phyloP scores from a whole-genome alignment of 2,797 vertebrate species.

The Enteromius paludinosus region DNA sequence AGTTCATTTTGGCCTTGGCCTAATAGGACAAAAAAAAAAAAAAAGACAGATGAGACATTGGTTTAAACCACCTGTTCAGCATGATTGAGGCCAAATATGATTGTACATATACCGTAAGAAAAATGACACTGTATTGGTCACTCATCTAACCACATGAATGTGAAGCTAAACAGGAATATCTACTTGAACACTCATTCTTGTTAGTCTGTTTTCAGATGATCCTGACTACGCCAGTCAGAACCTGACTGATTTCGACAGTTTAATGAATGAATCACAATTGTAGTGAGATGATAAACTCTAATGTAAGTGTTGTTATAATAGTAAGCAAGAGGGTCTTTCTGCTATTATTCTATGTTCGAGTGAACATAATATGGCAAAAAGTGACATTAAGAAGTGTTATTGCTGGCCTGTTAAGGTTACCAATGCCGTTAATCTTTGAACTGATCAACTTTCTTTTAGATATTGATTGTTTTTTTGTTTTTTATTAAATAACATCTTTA shows the following conservation, averaged over 20 bases:
- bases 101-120: neutral
- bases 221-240: neutral
- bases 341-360: neutral
- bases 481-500: neutral
- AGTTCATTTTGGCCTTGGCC: neutral
- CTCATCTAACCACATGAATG: constrained; percentile 4
- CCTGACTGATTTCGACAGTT: neutral
- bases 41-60: neutral
- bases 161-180: constrained; percentile 23
- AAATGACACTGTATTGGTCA: neutral
- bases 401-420: constrained; percentile 2
- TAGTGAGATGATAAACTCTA: neutral
- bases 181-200: constrained; percentile 46
- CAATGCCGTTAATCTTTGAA: neutral
- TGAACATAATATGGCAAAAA: constrained; percentile 10
- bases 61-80: neutral
- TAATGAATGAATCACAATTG: constrained; percentile 15
- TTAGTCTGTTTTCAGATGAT: constrained; percentile 20
- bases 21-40: neutral
- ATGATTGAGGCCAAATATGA: neutral
- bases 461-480: constrained; percentile 13
- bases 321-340: neutral
- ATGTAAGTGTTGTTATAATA: neutral
- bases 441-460: neutral
- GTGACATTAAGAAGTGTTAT: constrained; percentile 11